Evolutionary conservation across 37 sponge, comb jelly and placozoan species (phyloP).

Genomic region (Eunapius fragilis): DNA sequence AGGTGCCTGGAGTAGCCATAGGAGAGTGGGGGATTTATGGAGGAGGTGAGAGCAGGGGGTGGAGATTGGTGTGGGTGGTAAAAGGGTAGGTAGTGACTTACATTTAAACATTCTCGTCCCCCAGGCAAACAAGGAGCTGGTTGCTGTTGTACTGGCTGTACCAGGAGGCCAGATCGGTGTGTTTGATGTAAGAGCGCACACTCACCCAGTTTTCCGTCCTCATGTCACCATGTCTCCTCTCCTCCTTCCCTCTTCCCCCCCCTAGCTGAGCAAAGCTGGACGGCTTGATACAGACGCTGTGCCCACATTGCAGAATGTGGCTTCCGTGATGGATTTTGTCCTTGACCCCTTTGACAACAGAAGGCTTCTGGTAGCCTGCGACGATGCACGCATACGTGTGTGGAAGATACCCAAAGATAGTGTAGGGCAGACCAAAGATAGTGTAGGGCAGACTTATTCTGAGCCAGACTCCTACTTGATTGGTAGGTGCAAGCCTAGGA

Average conservation of each 20-base stretch:
- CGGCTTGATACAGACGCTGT: slow-evolving; percentile 46
- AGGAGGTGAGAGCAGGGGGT: not conserved
- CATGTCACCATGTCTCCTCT: not conserved
- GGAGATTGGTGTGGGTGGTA: not conserved
- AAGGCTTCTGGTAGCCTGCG: slow-evolving; percentile 80
- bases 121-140: slow-evolving; percentile 59
- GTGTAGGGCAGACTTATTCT: slow-evolving; percentile 40
- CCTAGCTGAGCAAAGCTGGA: not conserved
- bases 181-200: slow-evolving; percentile 50
- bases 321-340: slow-evolving; percentile 74
- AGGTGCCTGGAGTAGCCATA: not conserved
- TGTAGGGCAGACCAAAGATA: slow-evolving; percentile 39
- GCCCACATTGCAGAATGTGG: slow-evolving; percentile 69
- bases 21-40: not conserved
- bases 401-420: slow-evolving; percentile 79
- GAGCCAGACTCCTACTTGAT: slow-evolving; percentile 64
- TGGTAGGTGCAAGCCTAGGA: not conserved
- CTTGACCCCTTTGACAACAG: slow-evolving; percentile 80
- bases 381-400: slow-evolving; percentile 76
- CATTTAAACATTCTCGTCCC: not conserved
- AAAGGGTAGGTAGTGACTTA: not conserved
- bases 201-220: not conserved
- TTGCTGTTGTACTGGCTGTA: slow-evolving; percentile 55
- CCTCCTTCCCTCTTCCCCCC: not conserved
- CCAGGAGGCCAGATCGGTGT: slow-evolving; percentile 85